Evolutionary conservation across 1,140 invertebrate genomes (phyloP), one percentile per base, ranked within the genome.

Genomic region (Drosophila auraria): DNA sequence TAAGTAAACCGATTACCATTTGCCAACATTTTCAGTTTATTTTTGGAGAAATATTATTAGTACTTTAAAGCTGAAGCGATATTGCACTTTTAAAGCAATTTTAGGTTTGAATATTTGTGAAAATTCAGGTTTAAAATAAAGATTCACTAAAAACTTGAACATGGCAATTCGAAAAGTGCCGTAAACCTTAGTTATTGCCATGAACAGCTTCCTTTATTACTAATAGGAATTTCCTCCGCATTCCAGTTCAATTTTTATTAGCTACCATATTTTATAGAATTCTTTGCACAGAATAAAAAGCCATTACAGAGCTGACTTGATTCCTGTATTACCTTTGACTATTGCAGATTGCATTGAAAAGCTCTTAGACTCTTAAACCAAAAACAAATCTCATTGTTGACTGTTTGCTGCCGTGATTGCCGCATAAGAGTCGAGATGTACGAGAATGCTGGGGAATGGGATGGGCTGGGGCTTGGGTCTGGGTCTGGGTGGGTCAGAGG

Each of bases 381-480:
- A 73, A 73, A 83, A 89, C 86, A 87, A 83, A 87, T 87, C 81
- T 73, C 76, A 76, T 78, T 83, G 81, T 83, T 89, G 81, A 84
- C 73, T 87, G 78, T 90, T 89, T 81, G 87, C 60, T 81, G 86
- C 86, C 51, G 84, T 87, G 84, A 90, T 87, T 87, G 81, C 84
- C 81, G 70, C 64, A 79, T 68, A 87, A 79, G 64, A 83, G 77
- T 58, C 82, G 56, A 84, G 78, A 86, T 81, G 82, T 73, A 84
- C 75, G 72, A 77, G 75, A 14, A 38, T 56, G 33, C 65, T 60
- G 47, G 68, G 45, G 47, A 51, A 17, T 17, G 33, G 7, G 36
- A 42, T 40, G 57, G 50, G n/a, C 25, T 12, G 40, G 53, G 53
- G 30, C 4, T n/a, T 20, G 40, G 40, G 23, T 9, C n/a, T 3